Conservation (phyloP, 64 coral and sea anemone species). For the Dendronephthya gigantea region DNA sequence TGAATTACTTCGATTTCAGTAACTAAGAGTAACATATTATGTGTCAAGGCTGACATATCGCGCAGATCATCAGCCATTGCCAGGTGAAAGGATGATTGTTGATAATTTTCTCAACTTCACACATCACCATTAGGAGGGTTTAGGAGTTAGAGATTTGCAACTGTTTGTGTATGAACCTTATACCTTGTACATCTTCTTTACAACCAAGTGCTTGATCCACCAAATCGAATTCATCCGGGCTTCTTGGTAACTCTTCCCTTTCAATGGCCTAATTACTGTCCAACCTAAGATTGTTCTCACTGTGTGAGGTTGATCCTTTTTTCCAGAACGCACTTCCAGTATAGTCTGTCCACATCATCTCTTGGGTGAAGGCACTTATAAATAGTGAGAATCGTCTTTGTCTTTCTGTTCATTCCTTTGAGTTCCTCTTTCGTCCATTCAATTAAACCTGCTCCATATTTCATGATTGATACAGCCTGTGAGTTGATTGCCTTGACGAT, state of each 20-base stretch:
- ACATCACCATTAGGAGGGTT: slow-evolving; percentile 16
- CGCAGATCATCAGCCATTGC: not conserved
- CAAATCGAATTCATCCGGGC: not conserved
- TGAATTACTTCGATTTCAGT: not conserved
- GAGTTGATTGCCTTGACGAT: not conserved
- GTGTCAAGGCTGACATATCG: slow-evolving; percentile 26
- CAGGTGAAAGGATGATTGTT: slow-evolving; percentile 20
- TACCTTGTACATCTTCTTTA: not conserved
- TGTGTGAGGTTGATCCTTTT: not conserved
- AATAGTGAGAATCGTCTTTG: not conserved
- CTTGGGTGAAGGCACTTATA: not conserved
- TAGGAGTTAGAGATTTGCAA: slow-evolving; percentile 15
- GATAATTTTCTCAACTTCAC: slow-evolving; percentile 44
- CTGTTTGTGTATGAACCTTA: not conserved
- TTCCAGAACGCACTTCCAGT: not conserved
- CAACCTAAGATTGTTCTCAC: slow-evolving; percentile 22
- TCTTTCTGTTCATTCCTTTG: not conserved
- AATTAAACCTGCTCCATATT: not conserved
- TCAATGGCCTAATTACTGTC: not conserved
- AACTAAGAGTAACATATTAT: slow-evolving; percentile 18
- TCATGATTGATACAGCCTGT: not conserved
- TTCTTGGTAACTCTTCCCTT: not conserved
- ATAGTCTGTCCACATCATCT: slow-evolving; percentile 11
- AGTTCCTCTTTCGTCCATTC: not conserved
- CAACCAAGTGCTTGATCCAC: not conserved